These are phyloP conservation scores for Drosophila demipolita DNA, from an alignment of 2,888 invertebrate species.

Conservation along the genomic window DNA sequence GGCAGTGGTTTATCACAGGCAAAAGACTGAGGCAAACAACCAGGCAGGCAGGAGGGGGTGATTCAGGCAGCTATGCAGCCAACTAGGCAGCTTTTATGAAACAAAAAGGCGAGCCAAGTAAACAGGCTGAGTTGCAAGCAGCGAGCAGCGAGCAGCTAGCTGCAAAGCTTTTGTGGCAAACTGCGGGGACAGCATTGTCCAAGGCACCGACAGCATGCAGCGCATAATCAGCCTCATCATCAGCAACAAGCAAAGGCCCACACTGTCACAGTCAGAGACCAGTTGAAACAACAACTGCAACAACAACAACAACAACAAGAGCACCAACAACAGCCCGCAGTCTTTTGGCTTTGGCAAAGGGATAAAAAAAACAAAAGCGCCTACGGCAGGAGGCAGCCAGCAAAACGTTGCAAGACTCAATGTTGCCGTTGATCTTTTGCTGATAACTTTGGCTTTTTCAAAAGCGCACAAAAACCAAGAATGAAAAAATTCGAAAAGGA, in stretches of 20 bases:
- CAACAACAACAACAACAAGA: constrained; percentile 3
- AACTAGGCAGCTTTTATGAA: constrained; percentile 46
- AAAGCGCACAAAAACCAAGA: constrained; percentile 35
- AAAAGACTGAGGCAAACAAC: constrained; percentile 47
- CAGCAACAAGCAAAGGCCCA: constrained; percentile 43
- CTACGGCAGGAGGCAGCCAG: constrained; percentile 46
- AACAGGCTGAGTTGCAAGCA: constrained; percentile 38
- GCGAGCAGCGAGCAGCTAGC: constrained; percentile 22
- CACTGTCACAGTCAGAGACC: constrained; percentile 54
- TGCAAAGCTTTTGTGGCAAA: constrained; percentile 46
- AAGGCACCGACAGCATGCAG: constrained; percentile 42
- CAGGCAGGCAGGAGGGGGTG: constrained; percentile 41
- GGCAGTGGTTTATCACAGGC: constrained; percentile 62
- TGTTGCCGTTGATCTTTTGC: constrained; percentile 78
- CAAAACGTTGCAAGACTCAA: constrained; percentile 25
- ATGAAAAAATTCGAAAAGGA: background rate
- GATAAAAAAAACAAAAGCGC: constrained; percentile 64
- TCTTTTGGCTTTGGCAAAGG: constrained; percentile 55
- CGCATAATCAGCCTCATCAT: constrained; percentile 17
- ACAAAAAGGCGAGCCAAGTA: constrained; percentile 67
- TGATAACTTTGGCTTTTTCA: constrained; percentile 77
- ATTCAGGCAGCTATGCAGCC: constrained; percentile 1
- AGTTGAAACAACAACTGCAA: constrained; percentile 34
- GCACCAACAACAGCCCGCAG: constrained; percentile 46
- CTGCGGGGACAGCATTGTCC: constrained; percentile 56